Percentiles rank a stretch among this genome's conserved stretches.
These are phyloP conservation scores for Paraplagusia blochii DNA, from an alignment of 2,113 vertebrate genomes.

Conservation along the genomic window DNA sequence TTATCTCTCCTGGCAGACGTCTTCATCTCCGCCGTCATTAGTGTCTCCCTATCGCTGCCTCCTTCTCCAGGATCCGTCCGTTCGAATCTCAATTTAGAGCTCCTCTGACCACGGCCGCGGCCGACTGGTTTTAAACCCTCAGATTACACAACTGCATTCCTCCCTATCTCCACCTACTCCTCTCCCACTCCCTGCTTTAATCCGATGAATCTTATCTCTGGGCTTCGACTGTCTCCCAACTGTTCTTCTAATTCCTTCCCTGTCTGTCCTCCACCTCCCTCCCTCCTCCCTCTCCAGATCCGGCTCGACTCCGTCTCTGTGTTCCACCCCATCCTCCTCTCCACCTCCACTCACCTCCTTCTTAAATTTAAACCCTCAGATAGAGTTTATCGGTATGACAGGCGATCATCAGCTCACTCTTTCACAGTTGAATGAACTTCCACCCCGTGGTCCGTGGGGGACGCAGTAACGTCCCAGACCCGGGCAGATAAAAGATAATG, in stretches of 20 bases:
- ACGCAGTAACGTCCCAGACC: conserved; percentile 32
- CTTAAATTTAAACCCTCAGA: conserved; percentile 41
- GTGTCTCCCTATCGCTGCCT: conserved; percentile 34
- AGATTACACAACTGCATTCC: conserved; percentile 69
- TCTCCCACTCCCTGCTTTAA: conserved; percentile 60
- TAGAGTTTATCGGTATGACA: conserved; percentile 64
- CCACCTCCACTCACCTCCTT: background rate
- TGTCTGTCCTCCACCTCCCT: background rate
- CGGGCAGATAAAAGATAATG: conserved; percentile 67
- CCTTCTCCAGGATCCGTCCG: conserved; percentile 41
- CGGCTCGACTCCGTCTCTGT: conserved; percentile 27
- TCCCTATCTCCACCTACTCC: conserved; percentile 62
- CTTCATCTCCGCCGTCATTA: conserved; percentile 55
- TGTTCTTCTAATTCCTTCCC: conserved; percentile 54
- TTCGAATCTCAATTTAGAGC: conserved; percentile 59
- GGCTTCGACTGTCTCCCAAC: conserved; percentile 61
- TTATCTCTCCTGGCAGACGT: conserved; percentile 36
- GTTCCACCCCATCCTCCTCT: background rate
- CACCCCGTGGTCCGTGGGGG: conserved; percentile 30
- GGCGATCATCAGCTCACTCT: conserved; percentile 55
- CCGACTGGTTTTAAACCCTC: conserved; percentile 55
- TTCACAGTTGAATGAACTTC: conserved; percentile 68
- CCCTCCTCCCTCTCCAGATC: background rate
- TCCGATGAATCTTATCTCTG: conserved; percentile 65
- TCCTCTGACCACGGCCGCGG: conserved; percentile 46